Conservation (phyloP, 2,113 vertebrate species). For the Hyla sarda region DNA sequence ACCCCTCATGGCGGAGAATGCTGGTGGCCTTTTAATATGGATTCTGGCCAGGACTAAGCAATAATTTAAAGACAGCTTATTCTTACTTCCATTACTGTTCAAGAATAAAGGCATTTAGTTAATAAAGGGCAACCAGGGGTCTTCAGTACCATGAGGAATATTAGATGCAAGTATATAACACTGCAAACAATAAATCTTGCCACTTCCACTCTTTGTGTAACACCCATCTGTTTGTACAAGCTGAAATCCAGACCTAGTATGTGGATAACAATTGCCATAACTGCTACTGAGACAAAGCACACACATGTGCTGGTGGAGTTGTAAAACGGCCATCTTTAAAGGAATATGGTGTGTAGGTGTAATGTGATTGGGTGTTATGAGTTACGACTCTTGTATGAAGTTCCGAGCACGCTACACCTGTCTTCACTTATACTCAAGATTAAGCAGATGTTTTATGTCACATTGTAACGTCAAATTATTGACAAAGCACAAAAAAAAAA, state of each 20-base stretch:
- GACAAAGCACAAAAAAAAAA: conserved; percentile 22
- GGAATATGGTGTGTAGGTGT: conserved; percentile 42
- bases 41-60: not conserved
- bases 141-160: conserved; percentile 4
- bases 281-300: conserved; percentile 55
- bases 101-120: conserved; percentile 3
- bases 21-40: conserved; percentile 6
- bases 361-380: conserved; percentile 55
- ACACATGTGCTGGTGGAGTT: conserved; percentile 25
- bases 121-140: conserved; percentile 28
- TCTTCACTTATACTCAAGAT: conserved; percentile 37
- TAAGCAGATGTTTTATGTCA: conserved; percentile 40
- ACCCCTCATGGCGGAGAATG: not conserved
- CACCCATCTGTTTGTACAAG: conserved; percentile 13
- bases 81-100: conserved; percentile 1
- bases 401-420: conserved; percentile 42
- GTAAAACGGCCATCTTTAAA: conserved; percentile 43
- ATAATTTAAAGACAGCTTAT: not conserved
- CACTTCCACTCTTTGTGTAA: conserved; percentile 11
- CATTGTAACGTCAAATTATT: conserved; percentile 1
- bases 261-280: not conserved
- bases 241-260: conserved; percentile 44
- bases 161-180: conserved; percentile 15
- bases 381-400: conserved; percentile 37
- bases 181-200: conserved; percentile 1